phyloP scores from a whole-genome alignment of 2,797 vertebrate species.

The Coracias cyanogaster region DNA sequence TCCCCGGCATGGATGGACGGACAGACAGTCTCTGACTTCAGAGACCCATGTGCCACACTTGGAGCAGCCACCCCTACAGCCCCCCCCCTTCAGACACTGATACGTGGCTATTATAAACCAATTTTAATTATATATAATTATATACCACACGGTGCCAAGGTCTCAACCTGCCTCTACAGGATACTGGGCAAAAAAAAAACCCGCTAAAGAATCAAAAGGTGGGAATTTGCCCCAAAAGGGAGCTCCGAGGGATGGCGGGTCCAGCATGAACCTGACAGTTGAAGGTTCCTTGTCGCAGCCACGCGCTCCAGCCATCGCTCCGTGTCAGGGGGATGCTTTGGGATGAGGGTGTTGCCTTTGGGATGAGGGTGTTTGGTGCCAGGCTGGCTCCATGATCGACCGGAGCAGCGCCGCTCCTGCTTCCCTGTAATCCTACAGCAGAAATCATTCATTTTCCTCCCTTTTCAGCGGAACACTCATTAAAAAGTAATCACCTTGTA shows the following conservation, averaged over 20 bases:
- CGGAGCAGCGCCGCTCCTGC: not conserved
- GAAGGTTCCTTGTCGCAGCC: not conserved
- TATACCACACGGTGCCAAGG: fast-evolving
- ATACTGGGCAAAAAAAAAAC: not conserved
- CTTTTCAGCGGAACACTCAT: constrained; percentile 33
- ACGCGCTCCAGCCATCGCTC: not conserved
- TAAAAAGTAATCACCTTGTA: constrained; percentile 32
- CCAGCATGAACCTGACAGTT: not conserved
- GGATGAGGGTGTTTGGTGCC: not conserved
- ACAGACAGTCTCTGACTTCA: not conserved
- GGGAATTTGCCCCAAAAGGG: not conserved
- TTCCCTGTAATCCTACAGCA: not conserved
- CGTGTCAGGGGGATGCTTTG: not conserved
- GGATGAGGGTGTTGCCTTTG: fast-evolving
- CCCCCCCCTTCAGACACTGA: not conserved
- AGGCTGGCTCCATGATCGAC: not conserved
- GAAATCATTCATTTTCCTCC: constrained; percentile 40
- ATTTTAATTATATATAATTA: not conserved
- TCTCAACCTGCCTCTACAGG: not conserved
- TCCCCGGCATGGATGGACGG: not conserved
- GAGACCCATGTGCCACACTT: fast-evolving
- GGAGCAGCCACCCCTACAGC: fast-evolving
- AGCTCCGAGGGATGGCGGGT: not conserved
- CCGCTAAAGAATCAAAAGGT: not conserved
- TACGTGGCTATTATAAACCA: fast-evolving